Base-by-base conservation (phyloP, 1,140 invertebrate genomes). In the Notospermus geniculatus region DNA sequence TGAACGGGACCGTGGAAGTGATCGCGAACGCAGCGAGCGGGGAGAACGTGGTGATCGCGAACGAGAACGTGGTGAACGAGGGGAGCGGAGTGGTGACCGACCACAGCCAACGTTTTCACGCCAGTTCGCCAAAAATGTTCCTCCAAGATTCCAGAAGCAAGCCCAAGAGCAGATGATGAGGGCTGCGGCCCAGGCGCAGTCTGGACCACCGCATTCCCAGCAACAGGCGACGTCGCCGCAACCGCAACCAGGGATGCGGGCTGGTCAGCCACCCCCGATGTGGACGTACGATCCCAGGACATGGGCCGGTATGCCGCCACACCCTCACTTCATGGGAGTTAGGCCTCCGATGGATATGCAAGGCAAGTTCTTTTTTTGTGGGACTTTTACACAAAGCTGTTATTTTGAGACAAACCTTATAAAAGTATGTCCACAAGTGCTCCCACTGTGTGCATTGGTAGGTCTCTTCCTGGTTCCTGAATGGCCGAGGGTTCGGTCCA, bases 141-240 rank as follows among this genome's bases (percentile, higher is more conserved):
- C 92, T 32, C 92, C 92, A 41, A 84, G 92, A 45, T 93, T 95
- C 79, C 87, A 90, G 74, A 91, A 89, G 70, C 89, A 91, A 59
- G 72, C 71, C 53, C 71, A 71, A 30, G 71, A 74, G 29, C 60
- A 70, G 59, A 53, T 57, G 58, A 63, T 63, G 59, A 60, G 61
- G 29, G 58, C 66, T 46, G 29, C 64, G 41, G 64, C 63, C 22
- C 65, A 68, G 36, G 59, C 19, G 5, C 56, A 57, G 36, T 4
- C 32, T 15, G 43, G 43, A 29, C 54, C 58, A 2, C 62, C 57
- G 4, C 59, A 62, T 23, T n/a, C 56, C 0, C 32, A 57, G 25
- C 59, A 41, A 53, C 67, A 60, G 19, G 63, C 62, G 19, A 64
- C 68, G 55, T 69, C 70, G 32, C 70, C 70, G 57, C 67, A 70